phyloP scores from a whole-genome alignment of 2,888 invertebrate species.

The Pristionchus exspectatus region DNA sequence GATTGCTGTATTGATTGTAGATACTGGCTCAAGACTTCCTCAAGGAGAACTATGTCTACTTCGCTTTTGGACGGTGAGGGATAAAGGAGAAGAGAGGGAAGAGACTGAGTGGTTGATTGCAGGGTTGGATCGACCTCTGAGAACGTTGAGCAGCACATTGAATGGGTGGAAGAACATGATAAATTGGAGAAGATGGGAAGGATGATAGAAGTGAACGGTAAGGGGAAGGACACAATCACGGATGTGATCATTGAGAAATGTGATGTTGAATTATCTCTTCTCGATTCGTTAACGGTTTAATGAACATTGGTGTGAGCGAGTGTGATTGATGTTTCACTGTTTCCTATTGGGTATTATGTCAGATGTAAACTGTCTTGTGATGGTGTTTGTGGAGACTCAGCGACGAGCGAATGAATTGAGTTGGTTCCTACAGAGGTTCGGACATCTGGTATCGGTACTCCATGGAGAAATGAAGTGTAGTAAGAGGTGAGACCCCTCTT shows the following conservation, averaged over 20 bases:
- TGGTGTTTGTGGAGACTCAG: constrained; percentile 99
- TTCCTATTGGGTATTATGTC: not conserved
- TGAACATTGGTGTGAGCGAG: not conserved
- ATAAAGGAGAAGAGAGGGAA: not conserved
- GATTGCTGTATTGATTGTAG: constrained; percentile 78
- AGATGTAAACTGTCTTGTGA: constrained; percentile 84
- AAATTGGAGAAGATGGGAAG: constrained; percentile 97
- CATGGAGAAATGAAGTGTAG: constrained; percentile 97
- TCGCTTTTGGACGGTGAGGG: constrained; percentile 89
- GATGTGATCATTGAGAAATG: not conserved
- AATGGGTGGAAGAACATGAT: constrained; percentile 99
- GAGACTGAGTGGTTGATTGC: not conserved
- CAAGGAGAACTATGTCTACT: constrained; percentile 95
- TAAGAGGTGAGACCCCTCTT: constrained; percentile 83
- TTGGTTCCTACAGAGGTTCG: constrained; percentile 92
- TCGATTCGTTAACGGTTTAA: not conserved
- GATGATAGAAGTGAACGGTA: constrained; percentile 87
- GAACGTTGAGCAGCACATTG: constrained; percentile 94
- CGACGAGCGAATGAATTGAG: constrained; percentile 97
- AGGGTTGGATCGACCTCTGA: constrained; percentile 98
- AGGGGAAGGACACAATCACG: constrained; percentile 27
- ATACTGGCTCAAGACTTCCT: constrained; percentile 97
- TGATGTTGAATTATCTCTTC: not conserved
- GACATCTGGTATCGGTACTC: no score
- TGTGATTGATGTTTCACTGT: not conserved